Percentiles rank a stretch among this genome's conserved stretches.
Evolutionary conservation across 2,888 invertebrate species (phyloP).

Genomic region (Marasmarcha lunaedactyla): DNA sequence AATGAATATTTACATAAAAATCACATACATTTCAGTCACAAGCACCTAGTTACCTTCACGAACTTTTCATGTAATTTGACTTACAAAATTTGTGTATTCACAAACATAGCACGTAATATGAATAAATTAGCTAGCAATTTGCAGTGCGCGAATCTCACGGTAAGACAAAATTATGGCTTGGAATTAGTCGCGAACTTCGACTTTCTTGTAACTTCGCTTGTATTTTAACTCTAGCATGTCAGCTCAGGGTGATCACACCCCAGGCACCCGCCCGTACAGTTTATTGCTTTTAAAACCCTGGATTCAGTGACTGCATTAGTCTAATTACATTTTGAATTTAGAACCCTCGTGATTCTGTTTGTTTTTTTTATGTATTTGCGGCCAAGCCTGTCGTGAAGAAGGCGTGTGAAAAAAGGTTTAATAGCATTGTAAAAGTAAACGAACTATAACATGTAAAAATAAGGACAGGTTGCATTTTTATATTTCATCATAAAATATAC

Average conservation of each 20-base stretch:
- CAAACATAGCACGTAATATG: not conserved
- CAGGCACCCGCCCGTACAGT: not conserved
- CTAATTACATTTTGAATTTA: slow-evolving; percentile 45
- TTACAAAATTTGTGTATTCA: too few relatives aligned
- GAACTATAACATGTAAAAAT: not conserved
- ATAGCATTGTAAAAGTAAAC: slow-evolving; percentile 27
- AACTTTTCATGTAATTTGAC: too few relatives aligned
- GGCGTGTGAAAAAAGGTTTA: slow-evolving; percentile 16
- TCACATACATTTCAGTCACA: not conserved
- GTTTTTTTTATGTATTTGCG: slow-evolving; percentile 26
- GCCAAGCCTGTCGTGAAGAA: slow-evolving; percentile 8
- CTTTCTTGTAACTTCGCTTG: not conserved
- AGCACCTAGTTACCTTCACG: too few relatives aligned
- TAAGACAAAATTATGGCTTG: not conserved
- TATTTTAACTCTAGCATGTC: not conserved
- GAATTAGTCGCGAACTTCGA: not conserved
- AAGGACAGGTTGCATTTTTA: not conserved
- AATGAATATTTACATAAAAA: too few relatives aligned
- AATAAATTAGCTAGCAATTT: not conserved
- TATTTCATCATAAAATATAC: not conserved
- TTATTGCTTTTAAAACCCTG: slow-evolving; percentile 1
- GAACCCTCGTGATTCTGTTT: slow-evolving; percentile 29
- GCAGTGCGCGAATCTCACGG: not conserved
- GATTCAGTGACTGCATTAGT: slow-evolving; percentile 33
- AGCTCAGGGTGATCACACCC: slow-evolving; percentile 1